Conservation (phyloP, 2,888 invertebrate species). For the Leptopilina syphax region DNA sequence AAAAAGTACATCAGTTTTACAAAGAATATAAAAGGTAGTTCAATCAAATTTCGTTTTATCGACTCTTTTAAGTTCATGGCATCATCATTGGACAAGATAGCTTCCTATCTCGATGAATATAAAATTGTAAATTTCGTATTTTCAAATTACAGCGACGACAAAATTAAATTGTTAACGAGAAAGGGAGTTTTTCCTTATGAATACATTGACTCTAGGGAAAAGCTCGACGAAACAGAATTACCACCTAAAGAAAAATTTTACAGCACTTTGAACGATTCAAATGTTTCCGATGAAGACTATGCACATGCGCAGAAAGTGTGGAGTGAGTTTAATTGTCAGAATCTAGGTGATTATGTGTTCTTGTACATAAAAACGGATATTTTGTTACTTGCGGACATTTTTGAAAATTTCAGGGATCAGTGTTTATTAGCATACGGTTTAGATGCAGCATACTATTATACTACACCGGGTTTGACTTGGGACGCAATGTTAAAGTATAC, state of each 20-base stretch:
- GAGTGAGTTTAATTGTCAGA: constrained; percentile 6
- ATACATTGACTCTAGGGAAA: constrained; percentile 3
- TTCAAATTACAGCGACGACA: background rate
- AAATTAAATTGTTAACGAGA: background rate
- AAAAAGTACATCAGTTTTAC: background rate
- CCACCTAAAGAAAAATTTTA: background rate
- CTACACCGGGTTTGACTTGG: constrained; percentile 48
- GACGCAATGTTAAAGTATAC: constrained; percentile 53
- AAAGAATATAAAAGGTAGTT: too few species aligned
- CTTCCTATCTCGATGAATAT: background rate
- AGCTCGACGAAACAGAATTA: background rate
- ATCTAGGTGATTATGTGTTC: constrained; percentile 1
- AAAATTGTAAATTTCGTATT: background rate
- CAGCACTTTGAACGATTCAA: constrained; percentile 2
- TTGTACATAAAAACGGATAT: background rate
- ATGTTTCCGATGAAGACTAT: background rate
- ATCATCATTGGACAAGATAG: background rate
- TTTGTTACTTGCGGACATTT: constrained; percentile 37
- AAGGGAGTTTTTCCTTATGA: constrained; percentile 19
- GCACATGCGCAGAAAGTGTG: too few species aligned
- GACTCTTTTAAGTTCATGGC: too few species aligned
- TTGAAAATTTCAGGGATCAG: constrained; percentile 47
- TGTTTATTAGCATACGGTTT: constrained; percentile 46
- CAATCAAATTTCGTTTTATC: too few species aligned
- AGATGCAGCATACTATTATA: constrained; percentile 48